These are phyloP conservation scores for Pipistrellus kuhlii DNA, from an alignment of 2,797 vertebrate species.

Conservation along the genomic window DNA sequence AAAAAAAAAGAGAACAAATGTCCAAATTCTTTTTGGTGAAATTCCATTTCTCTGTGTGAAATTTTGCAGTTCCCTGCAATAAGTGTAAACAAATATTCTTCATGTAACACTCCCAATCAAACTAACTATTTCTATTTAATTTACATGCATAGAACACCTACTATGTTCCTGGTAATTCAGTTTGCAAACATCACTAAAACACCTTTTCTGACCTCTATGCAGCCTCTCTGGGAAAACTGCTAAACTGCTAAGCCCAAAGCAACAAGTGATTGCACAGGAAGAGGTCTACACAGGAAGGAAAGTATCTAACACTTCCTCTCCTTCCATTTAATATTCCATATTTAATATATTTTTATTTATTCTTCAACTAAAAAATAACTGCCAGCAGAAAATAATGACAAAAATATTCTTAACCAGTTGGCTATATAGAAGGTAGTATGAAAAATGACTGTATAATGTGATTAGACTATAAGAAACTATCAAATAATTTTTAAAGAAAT, in stretches of 20 bases:
- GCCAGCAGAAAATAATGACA: background rate
- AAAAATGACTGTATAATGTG: background rate
- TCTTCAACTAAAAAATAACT: background rate
- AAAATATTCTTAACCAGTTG: background rate
- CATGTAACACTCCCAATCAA: background rate
- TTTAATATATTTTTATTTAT: background rate
- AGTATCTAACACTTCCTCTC: background rate
- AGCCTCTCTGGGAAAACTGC: background rate
- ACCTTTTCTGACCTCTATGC: background rate
- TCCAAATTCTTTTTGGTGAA: constrained; percentile 40
- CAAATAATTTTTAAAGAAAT: background rate
- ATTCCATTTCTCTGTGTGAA: constrained; percentile 23
- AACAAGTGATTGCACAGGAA: background rate
- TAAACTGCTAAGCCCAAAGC: background rate
- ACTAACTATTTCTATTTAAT: constrained; percentile 27
- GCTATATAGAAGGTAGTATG: background rate
- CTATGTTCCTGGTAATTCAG: background rate
- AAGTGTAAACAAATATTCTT: constrained; percentile 38
- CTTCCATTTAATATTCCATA: background rate
- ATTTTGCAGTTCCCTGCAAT: background rate
- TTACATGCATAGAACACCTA: background rate
- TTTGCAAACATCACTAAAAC: background rate
- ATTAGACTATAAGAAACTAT: background rate
- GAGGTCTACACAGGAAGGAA: background rate
- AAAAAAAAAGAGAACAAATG: constrained; percentile 51